Conservation (phyloP, 2,113 vertebrate genomes). For the Leptodactylus fuscus region DNA sequence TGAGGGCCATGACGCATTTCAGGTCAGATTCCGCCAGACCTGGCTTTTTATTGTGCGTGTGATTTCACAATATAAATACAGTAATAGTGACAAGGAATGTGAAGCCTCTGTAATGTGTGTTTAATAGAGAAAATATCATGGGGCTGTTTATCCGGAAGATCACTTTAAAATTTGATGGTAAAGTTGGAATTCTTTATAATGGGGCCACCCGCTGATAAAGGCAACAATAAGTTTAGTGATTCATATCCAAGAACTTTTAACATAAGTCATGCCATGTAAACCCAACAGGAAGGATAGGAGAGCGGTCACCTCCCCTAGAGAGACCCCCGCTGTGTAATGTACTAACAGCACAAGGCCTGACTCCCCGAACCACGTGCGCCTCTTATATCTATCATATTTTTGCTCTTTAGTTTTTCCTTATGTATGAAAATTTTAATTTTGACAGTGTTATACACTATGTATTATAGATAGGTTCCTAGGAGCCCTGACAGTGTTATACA, state of each 20-base stretch:
- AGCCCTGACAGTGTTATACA: no score
- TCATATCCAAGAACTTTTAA: constrained; percentile 44
- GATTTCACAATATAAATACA: constrained; percentile 23
- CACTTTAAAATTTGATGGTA: constrained; percentile 41
- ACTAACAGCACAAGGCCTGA: not conserved
- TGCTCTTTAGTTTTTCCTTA: not conserved
- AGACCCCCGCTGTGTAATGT: constrained; percentile 20
- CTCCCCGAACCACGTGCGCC: not conserved
- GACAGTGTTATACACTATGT: no score
- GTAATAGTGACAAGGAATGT: constrained; percentile 1
- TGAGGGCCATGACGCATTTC: not conserved
- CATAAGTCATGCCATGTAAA: constrained; percentile 36
- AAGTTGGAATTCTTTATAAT: constrained; percentile 50
- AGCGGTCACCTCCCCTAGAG: not conserved
- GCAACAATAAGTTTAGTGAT: constrained; percentile 44
- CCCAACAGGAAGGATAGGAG: not conserved
- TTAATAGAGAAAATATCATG: constrained; percentile 45
- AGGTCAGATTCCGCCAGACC: not conserved
- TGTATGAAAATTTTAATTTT: not conserved
- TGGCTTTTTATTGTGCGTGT: not conserved
- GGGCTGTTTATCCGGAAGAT: constrained; percentile 29
- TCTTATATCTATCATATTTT: not conserved
- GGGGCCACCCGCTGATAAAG: constrained; percentile 49
- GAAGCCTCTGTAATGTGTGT: not conserved
- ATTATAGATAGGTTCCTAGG: no score